Base-by-base conservation (phyloP, 2,113 vertebrate species). In the Microtus oregoni region DNA sequence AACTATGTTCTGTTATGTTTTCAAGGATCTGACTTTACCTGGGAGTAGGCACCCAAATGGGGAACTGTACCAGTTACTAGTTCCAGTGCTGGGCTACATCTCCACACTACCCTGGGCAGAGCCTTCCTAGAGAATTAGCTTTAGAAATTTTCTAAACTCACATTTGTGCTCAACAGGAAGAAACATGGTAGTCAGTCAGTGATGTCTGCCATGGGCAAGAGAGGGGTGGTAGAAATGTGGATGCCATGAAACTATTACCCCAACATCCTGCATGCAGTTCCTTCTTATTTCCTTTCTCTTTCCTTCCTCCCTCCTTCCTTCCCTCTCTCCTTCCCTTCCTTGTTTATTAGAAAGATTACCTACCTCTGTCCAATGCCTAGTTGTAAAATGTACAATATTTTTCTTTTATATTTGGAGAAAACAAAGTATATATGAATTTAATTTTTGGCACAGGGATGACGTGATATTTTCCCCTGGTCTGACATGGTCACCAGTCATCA, bases 121-220 rank as follows among this genome's bases (percentile, higher is more conserved):
- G 35, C 30, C 75, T 91, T 91, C 70, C 87, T 70, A 68, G 41
- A 90, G 13, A 1, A 35, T 70, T 41, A 22, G 20, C 65, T 72
- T 79, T 88, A 67, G 79, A 67, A 93, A 73, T 41, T 67, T 91
- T 90, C 95, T 81, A 76, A 92, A 55, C 76, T 90, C 72, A 41
- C 13, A 70, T 78, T 73, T 95, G 63, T 73, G 44, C 58, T 91
- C 52, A 65, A 83, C 73, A 94, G 87, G 61, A 77, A 91, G 87
- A 83, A 88, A 58, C 22, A 63, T 6, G 24, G 65, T 38, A 26
- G 50, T 86, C 88, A 77, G 47, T 50, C 50, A 50, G 12, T 50
- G 50, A 50, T 50, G 1, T 50, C 50, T 50, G 50, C 50, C 50
- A 11, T 50, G 50, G 50, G 10, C 10, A 50, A 50, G 50, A 50